Conservation (phyloP, 2,888 invertebrate species). For the Pristionchus japonicus region DNA sequence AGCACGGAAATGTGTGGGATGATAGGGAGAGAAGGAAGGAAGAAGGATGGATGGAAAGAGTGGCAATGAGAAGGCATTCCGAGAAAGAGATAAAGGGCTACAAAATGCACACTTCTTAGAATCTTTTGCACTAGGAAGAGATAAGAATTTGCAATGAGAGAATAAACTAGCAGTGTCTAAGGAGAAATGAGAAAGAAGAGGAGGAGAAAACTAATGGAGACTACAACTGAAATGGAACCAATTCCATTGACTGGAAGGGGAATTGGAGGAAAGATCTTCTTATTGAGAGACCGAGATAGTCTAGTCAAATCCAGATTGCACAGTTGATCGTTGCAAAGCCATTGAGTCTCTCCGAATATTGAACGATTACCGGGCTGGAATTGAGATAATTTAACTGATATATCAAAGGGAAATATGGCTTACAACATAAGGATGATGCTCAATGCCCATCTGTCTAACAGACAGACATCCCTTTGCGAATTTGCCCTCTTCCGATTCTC, state of each 20-base stretch:
- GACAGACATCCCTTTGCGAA: constrained; percentile 43
- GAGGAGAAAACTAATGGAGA: background rate
- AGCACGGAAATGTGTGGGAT: background rate
- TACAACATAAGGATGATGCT: background rate
- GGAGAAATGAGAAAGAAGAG: background rate
- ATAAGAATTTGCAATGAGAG: background rate
- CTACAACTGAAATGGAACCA: background rate
- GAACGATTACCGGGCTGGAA: constrained; percentile 41
- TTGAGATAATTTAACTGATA: background rate
- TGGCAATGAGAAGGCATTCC: background rate
- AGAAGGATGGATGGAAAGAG: background rate
- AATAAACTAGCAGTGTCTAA: background rate
- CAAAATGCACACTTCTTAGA: background rate
- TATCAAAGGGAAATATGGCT: background rate
- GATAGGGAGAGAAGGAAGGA: background rate
- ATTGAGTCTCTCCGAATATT: constrained; percentile 30
- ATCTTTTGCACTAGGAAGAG: background rate
- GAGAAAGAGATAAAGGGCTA: constrained; percentile 1
- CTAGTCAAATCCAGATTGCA: constrained; percentile 18
- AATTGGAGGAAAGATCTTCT: background rate
- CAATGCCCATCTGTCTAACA: background rate
- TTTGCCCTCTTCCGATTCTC: background rate
- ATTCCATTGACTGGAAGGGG: background rate
- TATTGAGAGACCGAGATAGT: background rate
- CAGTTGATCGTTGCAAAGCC: constrained; percentile 22